These are phyloP conservation scores for Gonioctena quinquepunctata DNA, from an alignment of 1,140 invertebrate genomes.

Conservation along the genomic window DNA sequence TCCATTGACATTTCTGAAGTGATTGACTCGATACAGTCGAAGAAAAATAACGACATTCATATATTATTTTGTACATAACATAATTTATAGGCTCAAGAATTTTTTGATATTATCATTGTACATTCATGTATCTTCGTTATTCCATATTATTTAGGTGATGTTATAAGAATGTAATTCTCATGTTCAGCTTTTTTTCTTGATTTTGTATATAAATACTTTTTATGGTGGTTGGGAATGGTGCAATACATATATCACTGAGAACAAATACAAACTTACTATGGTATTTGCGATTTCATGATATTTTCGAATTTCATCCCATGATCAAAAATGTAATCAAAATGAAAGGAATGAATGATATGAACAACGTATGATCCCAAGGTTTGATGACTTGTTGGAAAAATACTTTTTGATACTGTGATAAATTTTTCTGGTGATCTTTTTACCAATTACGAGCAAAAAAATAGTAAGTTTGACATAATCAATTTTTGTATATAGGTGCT, in stretches of 20 bases:
- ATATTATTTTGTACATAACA: neutral
- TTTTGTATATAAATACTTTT: constrained; percentile 23
- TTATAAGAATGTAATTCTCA: neutral
- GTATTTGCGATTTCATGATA: constrained; percentile 37
- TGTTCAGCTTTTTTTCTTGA: neutral
- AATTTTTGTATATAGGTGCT: constrained; percentile 11
- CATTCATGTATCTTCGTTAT: neutral
- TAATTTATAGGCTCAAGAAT: constrained; percentile 6
- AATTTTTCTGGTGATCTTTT: neutral
- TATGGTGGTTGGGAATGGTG: constrained; percentile 53
- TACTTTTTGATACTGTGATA: constrained; percentile 25
- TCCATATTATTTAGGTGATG: neutral
- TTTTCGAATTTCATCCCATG: neutral
- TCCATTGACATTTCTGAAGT: neutral
- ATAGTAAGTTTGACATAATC: constrained; percentile 28
- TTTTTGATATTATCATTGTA: constrained; percentile 13
- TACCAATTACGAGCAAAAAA: neutral
- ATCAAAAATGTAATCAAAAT: neutral
- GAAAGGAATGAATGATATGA: neutral
- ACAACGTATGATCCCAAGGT: neutral
- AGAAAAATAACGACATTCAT: neutral
- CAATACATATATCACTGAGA: constrained; percentile 44
- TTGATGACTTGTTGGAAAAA: neutral
- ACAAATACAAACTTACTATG: constrained; percentile 44
- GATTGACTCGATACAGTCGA: neutral